phyloP scores from a whole-genome alignment of 2,888 invertebrate genomes.

The Julus scanicus region DNA sequence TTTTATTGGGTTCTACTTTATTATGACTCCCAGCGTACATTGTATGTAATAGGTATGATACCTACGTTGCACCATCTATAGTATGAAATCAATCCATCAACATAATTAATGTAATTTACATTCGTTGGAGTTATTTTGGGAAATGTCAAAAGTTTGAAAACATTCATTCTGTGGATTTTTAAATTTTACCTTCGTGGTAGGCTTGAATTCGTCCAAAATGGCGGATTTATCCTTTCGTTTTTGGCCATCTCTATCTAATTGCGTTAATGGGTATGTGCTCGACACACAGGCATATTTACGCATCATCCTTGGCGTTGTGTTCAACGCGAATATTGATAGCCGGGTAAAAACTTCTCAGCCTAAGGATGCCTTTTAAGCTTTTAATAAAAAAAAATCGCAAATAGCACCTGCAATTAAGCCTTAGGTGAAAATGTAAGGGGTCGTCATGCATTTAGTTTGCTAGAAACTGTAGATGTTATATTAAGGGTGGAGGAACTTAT shows the following conservation, averaged over 20 bases:
- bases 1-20: too few relatives aligned
- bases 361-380: background rate
- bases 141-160: background rate
- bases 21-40: too few relatives aligned
- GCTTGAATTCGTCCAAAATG: background rate
- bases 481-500: slow-evolving; percentile 38
- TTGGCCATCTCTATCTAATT: background rate
- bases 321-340: background rate
- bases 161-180: background rate
- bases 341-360: background rate
- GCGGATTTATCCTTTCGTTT: background rate
- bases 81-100: too few relatives aligned
- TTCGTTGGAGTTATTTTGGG: background rate
- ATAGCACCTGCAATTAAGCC: slow-evolving; percentile 46
- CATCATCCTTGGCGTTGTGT: background rate
- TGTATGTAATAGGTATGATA: too few relatives aligned
- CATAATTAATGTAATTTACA: too few relatives aligned
- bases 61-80: too few relatives aligned
- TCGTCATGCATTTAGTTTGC: slow-evolving; percentile 6
- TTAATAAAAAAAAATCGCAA: slow-evolving; percentile 37
- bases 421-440: slow-evolving; percentile 46
- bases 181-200: background rate
- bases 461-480: slow-evolving; percentile 33
- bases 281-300: background rate
- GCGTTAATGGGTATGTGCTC: background rate